Conservation (phyloP, 2,113 vertebrate species). For the Bubalus kerabau region DNA sequence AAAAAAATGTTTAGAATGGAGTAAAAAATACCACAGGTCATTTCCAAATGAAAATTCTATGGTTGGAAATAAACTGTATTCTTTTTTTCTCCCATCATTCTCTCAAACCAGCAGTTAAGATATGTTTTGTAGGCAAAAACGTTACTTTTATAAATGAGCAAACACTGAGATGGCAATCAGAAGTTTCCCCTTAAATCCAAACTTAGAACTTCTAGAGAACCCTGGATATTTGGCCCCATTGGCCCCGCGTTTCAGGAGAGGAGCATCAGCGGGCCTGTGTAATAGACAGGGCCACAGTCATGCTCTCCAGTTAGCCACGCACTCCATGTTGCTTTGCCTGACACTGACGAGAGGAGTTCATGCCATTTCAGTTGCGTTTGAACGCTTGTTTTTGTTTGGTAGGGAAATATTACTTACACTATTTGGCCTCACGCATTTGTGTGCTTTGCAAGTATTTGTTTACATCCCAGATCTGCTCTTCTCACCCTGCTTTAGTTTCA, state of each 20-base stretch:
- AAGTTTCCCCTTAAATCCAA: not conserved
- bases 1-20: not conserved
- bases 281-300: fast-evolving
- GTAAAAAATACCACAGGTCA: not conserved
- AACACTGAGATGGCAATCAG: not conserved
- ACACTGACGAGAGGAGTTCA: not conserved
- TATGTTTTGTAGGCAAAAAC: not conserved
- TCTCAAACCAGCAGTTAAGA: not conserved
- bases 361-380: not conserved
- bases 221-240: fast-evolving
- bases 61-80: not conserved
- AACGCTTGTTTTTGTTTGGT: not conserved
- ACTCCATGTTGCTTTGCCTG: not conserved
- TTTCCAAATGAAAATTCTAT: not conserved
- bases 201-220: not conserved
- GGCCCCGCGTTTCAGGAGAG: fast-evolving
- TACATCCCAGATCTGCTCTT: not conserved
- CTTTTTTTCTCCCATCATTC: not conserved
- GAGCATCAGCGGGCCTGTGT: not conserved
- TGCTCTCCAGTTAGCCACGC: fast-evolving
- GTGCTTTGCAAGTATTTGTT: not conserved
- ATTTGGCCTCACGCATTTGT: not conserved
- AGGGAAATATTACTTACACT: not conserved
- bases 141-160: not conserved
- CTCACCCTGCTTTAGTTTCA: not conserved